Evolutionary conservation across 2,113 vertebrate genomes (phyloP), one percentile per base, ranked within the genome.

Genomic region (Ctenodactylus gundi): DNA sequence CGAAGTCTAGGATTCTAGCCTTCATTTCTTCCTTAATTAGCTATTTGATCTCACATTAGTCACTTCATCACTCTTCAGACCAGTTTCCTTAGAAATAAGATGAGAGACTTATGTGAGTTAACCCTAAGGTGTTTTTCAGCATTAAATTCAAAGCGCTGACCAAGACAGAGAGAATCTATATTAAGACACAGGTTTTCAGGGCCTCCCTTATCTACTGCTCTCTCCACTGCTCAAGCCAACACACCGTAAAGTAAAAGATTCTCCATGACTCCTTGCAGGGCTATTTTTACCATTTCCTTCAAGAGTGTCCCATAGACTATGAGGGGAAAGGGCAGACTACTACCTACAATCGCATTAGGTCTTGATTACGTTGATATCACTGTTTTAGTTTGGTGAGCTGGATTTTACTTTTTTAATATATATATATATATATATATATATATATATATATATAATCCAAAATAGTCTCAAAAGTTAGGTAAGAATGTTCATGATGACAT

Each of bases 401-500:
- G 84, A 2, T 84, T 15, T 88, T 58, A 65, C n/a, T 78, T 93
- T 70, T 31, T 73, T 57, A 67, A 70, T 41, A 75, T 70, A 92
- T n/a, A 34, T 73, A 34, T n/a, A n/a, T n/a, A n/a, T n/a, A n/a
- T n/a, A n/a, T n/a, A n/a, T n/a, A n/a, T n/a, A n/a, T n/a, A n/a
- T n/a, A n/a, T n/a, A n/a, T n/a, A n/a, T n/a, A 51, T 31, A 46
- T 4, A 64, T 7, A 82, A 55, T 68, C 92, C 20, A 18, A 77
- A 82, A 94, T 88, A 46, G 51, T 34, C 12, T 96, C 73, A 72
- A 87, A 4, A 93, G 62, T 65, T 44, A 86, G 93, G 83, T 85
- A n/a, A 68, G n/a, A 78, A 39, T 18, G 75, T 36, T 68, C 81
- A 85, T 6, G 46, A 46, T 44, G 46, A 41, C n/a, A 55, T 93